These are phyloP conservation scores for Pimpla rufipes DNA, from an alignment of 2,888 invertebrate genomes.

Conservation along the genomic window DNA sequence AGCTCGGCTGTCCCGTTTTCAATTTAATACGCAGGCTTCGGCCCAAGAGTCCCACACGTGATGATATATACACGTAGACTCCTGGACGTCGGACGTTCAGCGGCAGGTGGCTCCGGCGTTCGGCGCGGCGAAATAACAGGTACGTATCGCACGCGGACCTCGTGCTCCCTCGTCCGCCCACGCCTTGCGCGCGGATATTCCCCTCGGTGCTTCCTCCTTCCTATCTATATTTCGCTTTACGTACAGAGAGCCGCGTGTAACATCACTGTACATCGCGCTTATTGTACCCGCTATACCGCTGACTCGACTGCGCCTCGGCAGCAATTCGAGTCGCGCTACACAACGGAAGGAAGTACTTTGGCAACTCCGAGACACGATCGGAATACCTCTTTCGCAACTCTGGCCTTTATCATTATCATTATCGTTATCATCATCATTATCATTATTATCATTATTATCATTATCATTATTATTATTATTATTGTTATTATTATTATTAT, in stretches of 20 bases:
- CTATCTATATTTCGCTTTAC: neutral
- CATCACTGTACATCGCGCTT: neutral
- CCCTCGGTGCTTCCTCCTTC: constrained; percentile 35
- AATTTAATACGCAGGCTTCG: constrained; percentile 12
- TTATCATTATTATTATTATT: constrained; percentile 9
- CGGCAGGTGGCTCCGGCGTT: constrained; percentile 57
- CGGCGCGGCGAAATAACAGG: constrained; percentile 62
- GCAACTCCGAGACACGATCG: constrained; percentile 18
- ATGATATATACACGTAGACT: neutral
- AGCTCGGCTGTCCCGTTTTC: constrained; percentile 21
- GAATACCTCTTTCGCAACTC: constrained; percentile 21
- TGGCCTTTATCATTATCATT: neutral
- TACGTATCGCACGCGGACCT: constrained; percentile 44
- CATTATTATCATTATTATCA: too few species aligned
- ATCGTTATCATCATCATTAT: too few species aligned
- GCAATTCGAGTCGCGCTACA: constrained; percentile 19
- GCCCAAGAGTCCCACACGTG: constrained; percentile 19
- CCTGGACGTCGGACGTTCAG: constrained; percentile 55
- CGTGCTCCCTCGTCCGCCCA: constrained; percentile 37
- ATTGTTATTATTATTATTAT: too few species aligned
- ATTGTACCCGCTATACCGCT: constrained; percentile 33
- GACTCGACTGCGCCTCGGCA: neutral
- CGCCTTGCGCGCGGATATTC: constrained; percentile 41
- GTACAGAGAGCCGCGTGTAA: neutral
- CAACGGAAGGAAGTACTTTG: constrained; percentile 47